phyloP scores from a whole-genome alignment of 2,888 invertebrate genomes.

The Chironomus riparius region DNA sequence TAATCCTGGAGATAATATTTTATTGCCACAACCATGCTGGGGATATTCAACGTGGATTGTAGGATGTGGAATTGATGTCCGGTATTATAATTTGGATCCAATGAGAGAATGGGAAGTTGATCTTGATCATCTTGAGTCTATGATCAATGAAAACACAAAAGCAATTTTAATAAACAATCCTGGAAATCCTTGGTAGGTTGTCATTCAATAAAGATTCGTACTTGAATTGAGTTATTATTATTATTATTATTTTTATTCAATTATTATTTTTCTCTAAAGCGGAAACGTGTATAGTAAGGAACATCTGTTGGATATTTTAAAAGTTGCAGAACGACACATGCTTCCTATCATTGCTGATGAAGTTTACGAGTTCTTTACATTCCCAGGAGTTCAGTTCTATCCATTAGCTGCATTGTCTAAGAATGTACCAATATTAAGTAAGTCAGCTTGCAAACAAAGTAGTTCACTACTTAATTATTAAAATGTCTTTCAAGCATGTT shows the following conservation, averaged over 20 bases:
- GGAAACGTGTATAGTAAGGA: constrained; percentile 82
- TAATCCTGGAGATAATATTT: constrained; percentile 81
- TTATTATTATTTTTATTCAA: too few species aligned
- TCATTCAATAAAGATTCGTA: too few species aligned
- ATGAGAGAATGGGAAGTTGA: constrained; percentile 85
- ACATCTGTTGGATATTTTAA: constrained; percentile 73
- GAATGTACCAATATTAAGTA: constrained; percentile 75
- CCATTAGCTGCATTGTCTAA: constrained; percentile 77
- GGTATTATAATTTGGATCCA: constrained; percentile 65
- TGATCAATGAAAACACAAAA: constrained; percentile 84
- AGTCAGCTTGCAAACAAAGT: too few species aligned
- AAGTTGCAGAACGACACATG: constrained; percentile 65
- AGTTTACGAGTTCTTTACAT: constrained; percentile 94
- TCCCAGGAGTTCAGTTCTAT: constrained; percentile 67
- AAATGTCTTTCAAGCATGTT: constrained; percentile 50
- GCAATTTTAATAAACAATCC: constrained; percentile 94
- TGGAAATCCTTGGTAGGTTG: constrained; percentile 74
- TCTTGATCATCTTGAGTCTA: constrained; percentile 72
- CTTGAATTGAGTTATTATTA: too few species aligned
- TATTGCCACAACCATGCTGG: constrained; percentile 79
- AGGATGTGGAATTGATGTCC: constrained; percentile 70
- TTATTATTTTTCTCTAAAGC: neutral
- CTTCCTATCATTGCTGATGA: constrained; percentile 95
- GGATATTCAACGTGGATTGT: constrained; percentile 77
- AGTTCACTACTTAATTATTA: too few species aligned